Evolutionary conservation across 2,113 vertebrate genomes (phyloP), one percentile per base, ranked within the genome.

Genomic region (Cryptotis parvus): DNA sequence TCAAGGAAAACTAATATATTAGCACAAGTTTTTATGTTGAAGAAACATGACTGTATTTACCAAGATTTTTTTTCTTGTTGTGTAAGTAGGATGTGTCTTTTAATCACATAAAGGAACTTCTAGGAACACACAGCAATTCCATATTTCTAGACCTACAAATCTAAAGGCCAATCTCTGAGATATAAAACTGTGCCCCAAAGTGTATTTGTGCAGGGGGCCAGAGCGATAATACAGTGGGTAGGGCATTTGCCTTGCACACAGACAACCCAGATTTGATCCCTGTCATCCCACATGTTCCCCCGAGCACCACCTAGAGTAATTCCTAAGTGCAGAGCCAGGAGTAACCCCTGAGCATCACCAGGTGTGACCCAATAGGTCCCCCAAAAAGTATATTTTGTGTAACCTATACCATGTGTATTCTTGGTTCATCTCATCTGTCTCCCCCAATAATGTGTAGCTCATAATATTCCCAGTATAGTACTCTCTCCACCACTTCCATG

Each of bases 1-100:
- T 88, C 61, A 84, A 93, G 65, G 22, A 37, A 90, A 91, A 73
- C 26, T 88, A 91, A 91, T 27, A 83, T 43, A 69, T 83, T 24
- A 58, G 20, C 31, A 29, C 73, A 76, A 41, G 79, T 6, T 43
- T 73, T 83, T 90, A 45, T 29, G 31, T n/a, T 74, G 55, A 35
- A 26, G 22, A 45, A 31, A 24, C 5, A 24, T 27, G 15, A 52
- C 43, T 90, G 89, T 90, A 27, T 70, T 77, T 58, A 66, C 22
- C 31, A 16, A 79, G 12, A 89, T 55, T 85, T 55, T 31, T 37
- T 75, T 84, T 24, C 33, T 63, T 79, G 9, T 27, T 61, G 10
- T 39, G 3, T 61, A n/a, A n/a, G n/a, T n/a, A 29, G n/a, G 39
- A 31, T 9, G 11, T 37, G 24, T 70, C 77, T 88, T 84, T 89